These are phyloP conservation scores for Rhimphoctona megacephalus DNA, from an alignment of 2,888 invertebrate genomes.

Conservation along the genomic window DNA sequence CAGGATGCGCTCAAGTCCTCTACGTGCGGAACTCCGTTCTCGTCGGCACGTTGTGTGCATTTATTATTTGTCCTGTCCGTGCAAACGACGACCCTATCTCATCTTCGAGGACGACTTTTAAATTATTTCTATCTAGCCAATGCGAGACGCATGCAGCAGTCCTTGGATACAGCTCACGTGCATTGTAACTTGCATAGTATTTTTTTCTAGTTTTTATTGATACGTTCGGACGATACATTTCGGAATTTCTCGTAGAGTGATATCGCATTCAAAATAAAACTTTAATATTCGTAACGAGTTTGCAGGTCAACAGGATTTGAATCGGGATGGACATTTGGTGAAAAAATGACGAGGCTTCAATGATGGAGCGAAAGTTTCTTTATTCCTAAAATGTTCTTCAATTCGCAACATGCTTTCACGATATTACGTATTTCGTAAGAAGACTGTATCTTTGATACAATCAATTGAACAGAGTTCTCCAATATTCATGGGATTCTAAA, in stretches of 20 bases:
- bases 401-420: no score
- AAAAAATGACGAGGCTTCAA: background rate
- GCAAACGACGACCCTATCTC: constrained; percentile 64
- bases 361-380: no score
- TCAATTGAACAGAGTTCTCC: background rate
- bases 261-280: background rate
- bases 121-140: constrained; percentile 54
- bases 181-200: constrained; percentile 10
- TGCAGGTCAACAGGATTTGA: background rate
- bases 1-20: constrained; percentile 35
- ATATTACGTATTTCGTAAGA: no score
- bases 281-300: background rate
- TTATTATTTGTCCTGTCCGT: constrained; percentile 65
- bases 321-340: background rate
- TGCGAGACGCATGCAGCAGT: constrained; percentile 11
- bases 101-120: constrained; percentile 63
- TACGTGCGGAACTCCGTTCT: constrained; percentile 31
- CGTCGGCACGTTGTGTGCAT: constrained; percentile 65
- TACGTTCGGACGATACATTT: constrained; percentile 1
- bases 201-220: constrained; percentile 22
- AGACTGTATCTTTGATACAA: no score
- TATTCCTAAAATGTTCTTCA: no score
- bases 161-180: constrained; percentile 7
- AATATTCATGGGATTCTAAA: background rate
- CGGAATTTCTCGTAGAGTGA: background rate